Percentiles rank a stretch among this genome's conserved stretches.
phyloP scores from a whole-genome alignment of 92 coral and sea anemone species.

The Heliopora coerulea region DNA sequence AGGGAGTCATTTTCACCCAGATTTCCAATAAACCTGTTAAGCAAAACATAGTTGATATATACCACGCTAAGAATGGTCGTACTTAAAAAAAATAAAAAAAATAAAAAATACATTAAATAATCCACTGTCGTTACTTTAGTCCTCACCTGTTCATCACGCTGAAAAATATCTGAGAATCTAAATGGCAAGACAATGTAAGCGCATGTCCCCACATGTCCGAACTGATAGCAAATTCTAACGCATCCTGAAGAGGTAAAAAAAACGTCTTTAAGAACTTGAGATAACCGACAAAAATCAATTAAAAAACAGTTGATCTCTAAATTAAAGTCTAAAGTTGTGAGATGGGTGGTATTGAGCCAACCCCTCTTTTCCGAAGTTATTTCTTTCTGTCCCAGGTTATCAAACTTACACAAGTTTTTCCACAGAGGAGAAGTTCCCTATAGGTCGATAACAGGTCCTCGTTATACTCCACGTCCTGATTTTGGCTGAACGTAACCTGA shows the following conservation, averaged over 20 bases:
- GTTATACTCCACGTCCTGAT: not conserved
- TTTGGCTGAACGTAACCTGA: not conserved
- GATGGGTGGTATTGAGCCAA: too few species aligned
- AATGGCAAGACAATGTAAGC: constrained; percentile 49
- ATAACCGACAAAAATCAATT: constrained; percentile 23
- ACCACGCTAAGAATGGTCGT: too few species aligned
- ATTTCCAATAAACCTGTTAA: constrained; percentile 58
- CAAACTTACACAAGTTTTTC: constrained; percentile 18
- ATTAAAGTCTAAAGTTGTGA: too few species aligned
- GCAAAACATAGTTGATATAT: not conserved
- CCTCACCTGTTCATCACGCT: constrained; percentile 39
- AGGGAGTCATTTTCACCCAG: constrained; percentile 68
- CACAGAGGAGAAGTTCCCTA: constrained; percentile 31
- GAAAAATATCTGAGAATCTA: constrained; percentile 43
- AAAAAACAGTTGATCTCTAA: too few species aligned
- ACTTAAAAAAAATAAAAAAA: too few species aligned
- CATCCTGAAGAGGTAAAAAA: constrained; percentile 53
- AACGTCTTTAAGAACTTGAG: constrained; percentile 10
- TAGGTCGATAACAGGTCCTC: constrained; percentile 26
- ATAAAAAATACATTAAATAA: not conserved
- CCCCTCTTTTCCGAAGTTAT: too few species aligned
- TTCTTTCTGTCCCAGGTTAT: too few species aligned
- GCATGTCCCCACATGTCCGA: constrained; percentile 79
- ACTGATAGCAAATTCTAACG: constrained; percentile 58
- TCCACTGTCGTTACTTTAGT: constrained; percentile 1